phyloP scores from a whole-genome alignment of 2,888 invertebrate species.

The Nasonia oneida region DNA sequence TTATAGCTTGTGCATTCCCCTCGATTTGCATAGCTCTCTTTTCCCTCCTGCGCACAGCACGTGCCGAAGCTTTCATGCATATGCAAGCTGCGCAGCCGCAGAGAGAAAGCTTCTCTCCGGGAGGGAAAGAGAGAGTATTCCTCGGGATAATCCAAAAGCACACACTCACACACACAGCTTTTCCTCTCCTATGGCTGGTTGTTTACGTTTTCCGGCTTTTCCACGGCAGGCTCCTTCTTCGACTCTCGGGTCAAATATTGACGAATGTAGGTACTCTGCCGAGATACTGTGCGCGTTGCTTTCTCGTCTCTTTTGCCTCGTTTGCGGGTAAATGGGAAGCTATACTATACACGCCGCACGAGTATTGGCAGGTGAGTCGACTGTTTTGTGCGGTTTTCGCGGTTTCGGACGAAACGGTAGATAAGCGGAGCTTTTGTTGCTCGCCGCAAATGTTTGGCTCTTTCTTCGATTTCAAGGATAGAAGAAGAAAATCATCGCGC shows the following conservation, averaged over 20 bases:
- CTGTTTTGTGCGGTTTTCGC: constrained; percentile 23
- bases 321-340: constrained; percentile 17
- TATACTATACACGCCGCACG: neutral
- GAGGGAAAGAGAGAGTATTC: neutral
- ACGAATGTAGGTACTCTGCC: neutral
- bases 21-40: neutral
- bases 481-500: too few relatives aligned
- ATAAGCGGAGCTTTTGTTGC: neutral
- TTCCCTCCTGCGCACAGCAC: neutral
- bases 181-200: neutral
- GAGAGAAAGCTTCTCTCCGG: neutral
- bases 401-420: neutral
- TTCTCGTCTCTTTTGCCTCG: constrained; percentile 1
- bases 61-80: constrained; percentile 18
- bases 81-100: constrained; percentile 15
- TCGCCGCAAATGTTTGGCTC: too few relatives aligned
- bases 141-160: neutral
- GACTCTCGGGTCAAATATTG: constrained; percentile 19
- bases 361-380: neutral
- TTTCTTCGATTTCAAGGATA: too few relatives aligned
- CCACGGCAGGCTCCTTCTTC: neutral
- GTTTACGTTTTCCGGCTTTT: constrained; percentile 15
- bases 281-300: neutral
- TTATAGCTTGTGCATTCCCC: neutral
- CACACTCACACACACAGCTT: neutral